These are phyloP conservation scores for Sander vitreus DNA, from an alignment of 2,113 vertebrate species.

Conservation along the genomic window DNA sequence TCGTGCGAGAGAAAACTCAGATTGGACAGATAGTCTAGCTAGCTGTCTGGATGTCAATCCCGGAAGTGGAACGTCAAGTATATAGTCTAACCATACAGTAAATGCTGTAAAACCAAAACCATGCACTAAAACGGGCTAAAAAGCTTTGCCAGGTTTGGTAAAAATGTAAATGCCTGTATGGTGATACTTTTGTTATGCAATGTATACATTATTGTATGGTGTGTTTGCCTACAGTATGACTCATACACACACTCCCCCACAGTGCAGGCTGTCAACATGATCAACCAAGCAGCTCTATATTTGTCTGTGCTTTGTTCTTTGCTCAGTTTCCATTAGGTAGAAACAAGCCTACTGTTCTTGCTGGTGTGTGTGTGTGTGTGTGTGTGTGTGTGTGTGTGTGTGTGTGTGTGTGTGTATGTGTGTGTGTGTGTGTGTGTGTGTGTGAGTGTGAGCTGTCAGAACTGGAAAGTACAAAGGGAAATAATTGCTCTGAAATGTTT, in stretches of 20 bases:
- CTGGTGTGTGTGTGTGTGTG: conserved; percentile 9
- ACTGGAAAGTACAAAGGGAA: conserved; percentile 42
- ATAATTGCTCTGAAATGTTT: conserved; percentile 49
- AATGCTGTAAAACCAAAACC: background rate
- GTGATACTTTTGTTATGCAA: conserved; percentile 6
- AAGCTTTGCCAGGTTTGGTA: background rate
- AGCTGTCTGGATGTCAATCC: no score
- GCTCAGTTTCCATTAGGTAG: conserved; percentile 28
- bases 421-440: conserved; percentile 23
- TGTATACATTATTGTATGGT: background rate
- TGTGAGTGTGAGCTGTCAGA: conserved; percentile 56
- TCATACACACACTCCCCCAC: conserved; percentile 24
- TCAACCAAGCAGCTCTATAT: conserved; percentile 50
- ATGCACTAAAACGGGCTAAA: background rate
- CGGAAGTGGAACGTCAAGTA: no score
- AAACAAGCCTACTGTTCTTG: conserved; percentile 32
- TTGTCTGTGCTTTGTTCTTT: conserved; percentile 50
- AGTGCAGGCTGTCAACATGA: conserved; percentile 42
- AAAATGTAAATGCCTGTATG: background rate
- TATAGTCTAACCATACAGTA: background rate
- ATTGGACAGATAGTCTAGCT: no score
- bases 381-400: conserved; percentile 21
- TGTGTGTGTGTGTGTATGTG: conserved; percentile 15
- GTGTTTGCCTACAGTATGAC: background rate
- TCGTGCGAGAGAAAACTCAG: no score